phyloP scores from a whole-genome alignment of 2,113 vertebrate genomes.

The Melanerpes formicivorus region DNA sequence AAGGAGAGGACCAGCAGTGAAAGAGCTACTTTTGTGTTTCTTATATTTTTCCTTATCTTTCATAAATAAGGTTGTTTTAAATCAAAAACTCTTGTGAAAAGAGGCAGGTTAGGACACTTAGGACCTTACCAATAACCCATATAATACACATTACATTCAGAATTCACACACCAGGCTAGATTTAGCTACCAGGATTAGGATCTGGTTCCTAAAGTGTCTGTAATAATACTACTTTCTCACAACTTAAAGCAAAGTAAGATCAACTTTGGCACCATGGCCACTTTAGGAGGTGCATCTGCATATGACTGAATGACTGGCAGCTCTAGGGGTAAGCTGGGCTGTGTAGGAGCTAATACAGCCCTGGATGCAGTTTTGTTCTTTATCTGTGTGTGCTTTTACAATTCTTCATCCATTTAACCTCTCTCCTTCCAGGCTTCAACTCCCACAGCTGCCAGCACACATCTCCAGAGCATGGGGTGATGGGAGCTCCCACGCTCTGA shows the following conservation, averaged over 20 bases:
- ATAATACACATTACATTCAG: not conserved
- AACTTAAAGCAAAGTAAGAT: not conserved
- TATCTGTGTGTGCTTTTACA: not conserved
- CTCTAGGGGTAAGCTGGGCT: not conserved
- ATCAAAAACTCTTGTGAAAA: not conserved
- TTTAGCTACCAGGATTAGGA: not conserved
- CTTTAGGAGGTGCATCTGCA: not conserved
- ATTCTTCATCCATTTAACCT: not conserved
- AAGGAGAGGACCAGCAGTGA: not conserved
- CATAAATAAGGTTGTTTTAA: not conserved
- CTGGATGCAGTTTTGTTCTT: not conserved
- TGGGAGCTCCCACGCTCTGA: not conserved
- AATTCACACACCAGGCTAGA: not conserved
- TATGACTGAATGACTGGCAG: not conserved
- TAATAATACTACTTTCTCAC: not conserved
- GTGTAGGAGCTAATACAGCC: rapidly evolving
- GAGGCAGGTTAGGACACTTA: not conserved
- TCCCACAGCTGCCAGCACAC: not conserved
- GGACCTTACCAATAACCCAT: not conserved
- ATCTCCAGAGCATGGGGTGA: rapidly evolving
- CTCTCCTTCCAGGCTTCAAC: not conserved
- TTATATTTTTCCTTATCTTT: not conserved
- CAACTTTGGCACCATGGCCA: not conserved
- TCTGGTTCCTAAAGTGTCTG: not conserved
- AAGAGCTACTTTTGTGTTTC: not conserved